Percentiles rank a stretch among this genome's conserved stretches.
Evolutionary conservation across 1,140 invertebrate genomes (phyloP).

Genomic region (Asobara japonica): DNA sequence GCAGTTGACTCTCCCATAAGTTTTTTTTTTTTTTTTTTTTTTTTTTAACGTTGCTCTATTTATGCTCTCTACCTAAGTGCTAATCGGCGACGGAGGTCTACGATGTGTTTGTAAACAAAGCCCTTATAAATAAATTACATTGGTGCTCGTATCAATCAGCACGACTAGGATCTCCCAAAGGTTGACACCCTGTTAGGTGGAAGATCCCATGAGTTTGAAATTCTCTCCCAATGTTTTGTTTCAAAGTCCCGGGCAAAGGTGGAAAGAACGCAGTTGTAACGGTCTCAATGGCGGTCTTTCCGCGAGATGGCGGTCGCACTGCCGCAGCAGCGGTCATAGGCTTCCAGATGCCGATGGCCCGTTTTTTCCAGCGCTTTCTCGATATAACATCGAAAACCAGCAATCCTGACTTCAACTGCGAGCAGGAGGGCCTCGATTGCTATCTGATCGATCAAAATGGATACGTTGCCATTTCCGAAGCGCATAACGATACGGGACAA

Average conservation of each 20-base stretch:
- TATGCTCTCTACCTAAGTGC: no score
- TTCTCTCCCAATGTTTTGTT: not conserved
- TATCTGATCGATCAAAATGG: conserved; percentile 91
- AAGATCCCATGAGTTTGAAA: no score
- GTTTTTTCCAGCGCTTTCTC: conserved; percentile 75
- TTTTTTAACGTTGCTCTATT: no score
- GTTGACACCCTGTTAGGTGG: no score
- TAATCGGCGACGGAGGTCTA: no score
- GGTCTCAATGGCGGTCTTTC: conserved; percentile 86
- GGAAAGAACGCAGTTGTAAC: conserved; percentile 74
- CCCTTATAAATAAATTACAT: no score
- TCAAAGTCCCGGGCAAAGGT: conserved; percentile 79
- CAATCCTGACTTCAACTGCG: conserved; percentile 62
- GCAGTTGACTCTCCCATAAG: no score
- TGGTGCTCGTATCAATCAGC: no score
- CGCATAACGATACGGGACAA: conserved; percentile 75
- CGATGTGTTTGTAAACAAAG: no score
- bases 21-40: no score
- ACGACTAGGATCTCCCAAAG: no score
- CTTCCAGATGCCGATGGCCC: conserved; percentile 79
- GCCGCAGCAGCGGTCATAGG: conserved; percentile 90
- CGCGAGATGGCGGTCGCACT: conserved; percentile 77
- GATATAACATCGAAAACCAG: conserved; percentile 71
- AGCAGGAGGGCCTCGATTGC: conserved; percentile 74
- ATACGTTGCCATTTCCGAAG: conserved; percentile 83